phyloP scores from a whole-genome alignment of 1,140 invertebrate genomes.

The Bicyclus anynana region DNA sequence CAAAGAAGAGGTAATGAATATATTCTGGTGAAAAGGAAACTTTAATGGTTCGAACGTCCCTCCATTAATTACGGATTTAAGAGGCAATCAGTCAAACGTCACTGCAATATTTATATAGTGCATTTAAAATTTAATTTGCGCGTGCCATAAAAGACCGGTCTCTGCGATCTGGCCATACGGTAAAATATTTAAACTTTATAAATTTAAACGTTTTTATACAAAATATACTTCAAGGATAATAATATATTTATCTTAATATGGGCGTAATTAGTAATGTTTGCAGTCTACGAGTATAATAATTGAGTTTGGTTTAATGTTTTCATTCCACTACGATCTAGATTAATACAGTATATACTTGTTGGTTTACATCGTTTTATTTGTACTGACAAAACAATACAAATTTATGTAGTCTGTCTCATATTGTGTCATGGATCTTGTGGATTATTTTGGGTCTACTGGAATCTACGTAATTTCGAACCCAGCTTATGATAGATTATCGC shows the following conservation, averaged over 20 bases:
- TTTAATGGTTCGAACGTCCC: not conserved
- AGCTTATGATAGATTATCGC: too few relatives aligned
- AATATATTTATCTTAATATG: not conserved
- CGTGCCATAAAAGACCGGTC: slow-evolving; percentile 4
- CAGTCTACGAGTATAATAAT: not conserved
- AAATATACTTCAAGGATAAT: not conserved
- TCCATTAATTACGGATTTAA: slow-evolving; percentile 6
- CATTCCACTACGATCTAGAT: not conserved
- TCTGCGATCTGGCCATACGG: slow-evolving; percentile 2
- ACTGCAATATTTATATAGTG: slow-evolving; percentile 15
- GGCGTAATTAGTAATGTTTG: not conserved
- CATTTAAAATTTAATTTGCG: slow-evolving; percentile 14
- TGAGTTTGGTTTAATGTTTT: not conserved
- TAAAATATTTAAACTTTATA: not conserved
- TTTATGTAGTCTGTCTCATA: too few relatives aligned
- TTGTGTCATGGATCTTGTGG: too few relatives aligned
- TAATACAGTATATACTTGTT: too few relatives aligned
- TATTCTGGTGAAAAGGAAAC: too few relatives aligned
- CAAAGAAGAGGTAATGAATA: too few relatives aligned
- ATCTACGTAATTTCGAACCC: too few relatives aligned
- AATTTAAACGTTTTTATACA: slow-evolving; percentile 7
- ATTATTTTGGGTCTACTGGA: too few relatives aligned
- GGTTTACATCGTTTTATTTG: too few relatives aligned
- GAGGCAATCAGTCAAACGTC: slow-evolving; percentile 14
- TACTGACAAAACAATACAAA: too few relatives aligned